These are phyloP conservation scores for Charaxes varanes DNA, from an alignment of 1,140 invertebrate species.

Conservation along the genomic window DNA sequence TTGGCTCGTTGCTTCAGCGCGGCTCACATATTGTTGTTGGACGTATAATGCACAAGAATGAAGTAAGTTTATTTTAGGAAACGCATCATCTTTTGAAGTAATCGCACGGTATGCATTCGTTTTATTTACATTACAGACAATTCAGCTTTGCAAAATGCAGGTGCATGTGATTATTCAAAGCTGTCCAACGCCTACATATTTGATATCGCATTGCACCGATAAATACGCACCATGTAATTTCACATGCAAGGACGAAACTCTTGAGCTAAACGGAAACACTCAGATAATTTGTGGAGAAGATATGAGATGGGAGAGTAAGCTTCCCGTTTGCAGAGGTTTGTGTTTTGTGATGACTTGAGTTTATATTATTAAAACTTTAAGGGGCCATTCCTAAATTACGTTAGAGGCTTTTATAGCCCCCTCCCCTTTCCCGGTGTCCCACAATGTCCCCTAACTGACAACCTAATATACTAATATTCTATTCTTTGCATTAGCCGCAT, in stretches of 20 bases:
- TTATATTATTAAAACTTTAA: too few relatives aligned
- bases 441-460: too few relatives aligned
- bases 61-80: slow-evolving; percentile 30
- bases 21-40: slow-evolving; percentile 46
- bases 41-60: slow-evolving; percentile 30
- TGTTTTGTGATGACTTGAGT: too few relatives aligned
- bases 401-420: too few relatives aligned
- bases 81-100: slow-evolving; percentile 2
- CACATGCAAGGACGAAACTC: slow-evolving; percentile 34
- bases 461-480: too few relatives aligned
- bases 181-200: slow-evolving; percentile 39
- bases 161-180: slow-evolving; percentile 44
- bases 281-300: slow-evolving; percentile 33
- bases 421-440: too few relatives aligned
- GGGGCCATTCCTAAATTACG: too few relatives aligned
- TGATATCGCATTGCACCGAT: slow-evolving; percentile 35
- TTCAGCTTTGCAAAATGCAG: slow-evolving; percentile 44
- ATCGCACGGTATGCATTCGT: not conserved
- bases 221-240: slow-evolving; percentile 37
- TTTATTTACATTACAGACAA: slow-evolving; percentile 30
- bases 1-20: slow-evolving; percentile 39
- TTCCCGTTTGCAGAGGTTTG: slow-evolving; percentile 46
- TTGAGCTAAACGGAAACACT: slow-evolving; percentile 30
- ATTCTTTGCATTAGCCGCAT: too few relatives aligned
- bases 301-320: slow-evolving; percentile 39